Percentiles rank a stretch among this genome's conserved stretches.
Conservation (phyloP, 1,140 invertebrate genomes). For the Dinothrombium tinctorium region DNA sequence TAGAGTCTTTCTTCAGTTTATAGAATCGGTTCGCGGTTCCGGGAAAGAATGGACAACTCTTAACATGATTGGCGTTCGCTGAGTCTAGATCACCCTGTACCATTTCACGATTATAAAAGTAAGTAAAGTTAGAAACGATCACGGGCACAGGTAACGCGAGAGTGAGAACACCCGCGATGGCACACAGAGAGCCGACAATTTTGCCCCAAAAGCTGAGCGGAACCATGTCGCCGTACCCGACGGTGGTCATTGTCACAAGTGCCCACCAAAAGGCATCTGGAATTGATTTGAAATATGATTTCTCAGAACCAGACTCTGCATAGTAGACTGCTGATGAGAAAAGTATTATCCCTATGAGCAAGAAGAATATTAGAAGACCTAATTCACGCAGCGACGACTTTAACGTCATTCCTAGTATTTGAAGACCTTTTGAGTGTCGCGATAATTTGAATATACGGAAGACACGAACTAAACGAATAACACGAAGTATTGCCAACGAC, state of each 20-base stretch:
- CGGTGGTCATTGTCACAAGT: conserved; percentile 95
- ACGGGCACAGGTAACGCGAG: conserved; percentile 73
- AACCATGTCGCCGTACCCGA: conserved; percentile 94
- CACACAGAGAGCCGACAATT: conserved; percentile 92
- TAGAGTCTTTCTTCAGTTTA: no score
- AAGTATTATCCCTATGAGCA: conserved; percentile 93
- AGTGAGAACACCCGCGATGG: conserved; percentile 78
- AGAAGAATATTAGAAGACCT: conserved; percentile 98
- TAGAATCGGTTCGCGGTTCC: no score
- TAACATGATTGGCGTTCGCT: conserved; percentile 90
- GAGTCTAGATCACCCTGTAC: conserved; percentile 95
- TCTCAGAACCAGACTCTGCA: conserved; percentile 83
- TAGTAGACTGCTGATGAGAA: conserved; percentile 97
- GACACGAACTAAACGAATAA: conserved; percentile 88
- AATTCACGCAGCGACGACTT: conserved; percentile 99
- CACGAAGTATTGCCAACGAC: conserved; percentile 88
- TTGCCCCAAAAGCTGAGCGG: conserved; percentile 97
- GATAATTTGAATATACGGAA: conserved; percentile 98
- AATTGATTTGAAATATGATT: conserved; percentile 83
- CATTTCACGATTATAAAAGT: conserved; percentile 98
- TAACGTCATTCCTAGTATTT: conserved; percentile 91
- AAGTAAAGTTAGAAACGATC: conserved; percentile 93
- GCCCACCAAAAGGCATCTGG: conserved; percentile 98
- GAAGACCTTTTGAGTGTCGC: conserved; percentile 86
- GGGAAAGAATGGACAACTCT: conserved; percentile 59